Base-by-base conservation (phyloP, 2,113 vertebrate species). In the Ranitomeya imitator region DNA sequence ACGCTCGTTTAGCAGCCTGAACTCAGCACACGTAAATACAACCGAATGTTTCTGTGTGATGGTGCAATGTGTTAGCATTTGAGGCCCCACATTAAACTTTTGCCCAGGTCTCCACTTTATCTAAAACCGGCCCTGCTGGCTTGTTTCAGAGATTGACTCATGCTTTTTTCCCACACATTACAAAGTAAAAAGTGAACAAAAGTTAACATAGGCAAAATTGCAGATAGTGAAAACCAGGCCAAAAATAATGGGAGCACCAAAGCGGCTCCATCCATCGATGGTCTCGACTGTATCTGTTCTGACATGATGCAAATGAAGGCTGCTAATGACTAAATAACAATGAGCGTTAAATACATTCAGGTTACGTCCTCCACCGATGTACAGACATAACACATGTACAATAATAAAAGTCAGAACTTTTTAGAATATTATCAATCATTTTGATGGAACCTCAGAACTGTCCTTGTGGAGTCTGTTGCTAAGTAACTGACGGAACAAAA, bases 401-500 rank as follows among this genome's bases (percentile, higher is more conserved):
- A 74, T 80, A 31, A 60, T n/a, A 51, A 31, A 80, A 80, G 71
- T 74, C 71, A 80, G n/a, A 60, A 80, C 79, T 60, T 60, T 80
- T 80, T 37, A 52, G 26, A 59, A 59, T 80, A 60, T 80, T 80
- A 60, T 80, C 6, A 59, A 60, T 80, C 55, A 31, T 19, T 10
- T 60, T 18, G 78, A 79, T 79, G 55, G 51, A 79, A 55, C 54
- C 78, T n/a, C 55, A 23, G 55, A 79, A 13, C 78, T 26, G 79
- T 60, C 79, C 79, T 80, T 80, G 79, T 60, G 57, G 55, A 80
- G 4, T 80, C 54, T 19, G 79, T 80, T 80, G 79, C 79, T 80
- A 31, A 37, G 79, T 3, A 60, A 80, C 79, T 59, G 79, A 2
- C 79, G 13, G 79, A 60, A 80, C 79, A 80, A 80, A 80, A 80